A percentile compares a stretch with the other conserved stretches of the same genome.
These are phyloP conservation scores for Drosophila quadrilineata DNA, from an alignment of 1,140 invertebrate genomes.

Conservation along the genomic window DNA sequence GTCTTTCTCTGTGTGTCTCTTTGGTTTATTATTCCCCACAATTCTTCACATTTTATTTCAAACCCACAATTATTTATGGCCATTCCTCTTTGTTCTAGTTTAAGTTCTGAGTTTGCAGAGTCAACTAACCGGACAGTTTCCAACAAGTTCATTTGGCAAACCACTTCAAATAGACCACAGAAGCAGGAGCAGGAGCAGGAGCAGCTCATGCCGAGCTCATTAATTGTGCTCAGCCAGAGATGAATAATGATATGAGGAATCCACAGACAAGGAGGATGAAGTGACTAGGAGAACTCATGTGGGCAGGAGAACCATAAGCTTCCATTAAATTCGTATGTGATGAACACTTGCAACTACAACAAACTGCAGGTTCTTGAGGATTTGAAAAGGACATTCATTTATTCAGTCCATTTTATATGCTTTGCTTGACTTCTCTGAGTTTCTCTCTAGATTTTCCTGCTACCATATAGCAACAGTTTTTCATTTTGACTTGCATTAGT, in stretches of 20 bases:
- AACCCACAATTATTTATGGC: background rate
- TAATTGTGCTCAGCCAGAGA: slow-evolving; percentile 58
- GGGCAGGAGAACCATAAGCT: slow-evolving; percentile 6
- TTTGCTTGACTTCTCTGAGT: slow-evolving; percentile 14
- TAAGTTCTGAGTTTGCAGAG: slow-evolving; percentile 8
- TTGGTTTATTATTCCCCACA: background rate
- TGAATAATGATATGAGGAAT: slow-evolving; percentile 53
- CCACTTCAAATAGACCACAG: slow-evolving; percentile 35
- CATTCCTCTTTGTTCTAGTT: slow-evolving; percentile 4
- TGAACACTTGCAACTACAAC: slow-evolving; percentile 45
- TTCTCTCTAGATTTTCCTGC: slow-evolving; percentile 20
- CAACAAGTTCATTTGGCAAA: slow-evolving; percentile 30
- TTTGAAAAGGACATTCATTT: slow-evolving; percentile 38
- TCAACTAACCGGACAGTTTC: slow-evolving; percentile 13
- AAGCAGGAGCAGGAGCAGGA: background rate
- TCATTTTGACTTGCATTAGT: slow-evolving; percentile 34
- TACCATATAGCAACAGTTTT: slow-evolving; percentile 41
- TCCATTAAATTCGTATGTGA: slow-evolving; percentile 29
- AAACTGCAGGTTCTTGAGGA: slow-evolving; percentile 10
- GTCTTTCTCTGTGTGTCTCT: too few species aligned
- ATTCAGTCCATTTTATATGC: slow-evolving; percentile 8
- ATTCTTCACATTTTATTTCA: background rate
- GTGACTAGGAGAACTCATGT: background rate
- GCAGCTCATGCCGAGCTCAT: slow-evolving; percentile 31
- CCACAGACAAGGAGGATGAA: background rate